Percentiles rank a stretch among this genome's conserved stretches.
phyloP scores from a whole-genome alignment of 2,113 vertebrate genomes.

The Anhinga anhinga region DNA sequence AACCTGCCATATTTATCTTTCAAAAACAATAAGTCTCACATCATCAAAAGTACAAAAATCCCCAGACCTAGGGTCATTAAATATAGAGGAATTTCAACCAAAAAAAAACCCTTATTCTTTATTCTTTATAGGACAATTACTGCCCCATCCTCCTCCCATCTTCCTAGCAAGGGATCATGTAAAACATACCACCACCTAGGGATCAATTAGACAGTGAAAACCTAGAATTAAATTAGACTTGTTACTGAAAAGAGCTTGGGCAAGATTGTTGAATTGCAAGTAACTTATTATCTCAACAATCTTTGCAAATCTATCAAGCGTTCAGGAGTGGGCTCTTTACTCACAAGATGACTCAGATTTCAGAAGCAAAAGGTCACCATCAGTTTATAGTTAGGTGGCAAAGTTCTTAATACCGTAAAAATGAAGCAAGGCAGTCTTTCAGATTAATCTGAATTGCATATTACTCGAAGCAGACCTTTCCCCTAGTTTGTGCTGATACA shows the following conservation, averaged over 20 bases:
- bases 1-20: constrained; percentile 40
- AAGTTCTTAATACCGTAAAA: constrained; percentile 25
- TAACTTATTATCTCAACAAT: constrained; percentile 23
- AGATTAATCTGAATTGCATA: constrained; percentile 35
- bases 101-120: not conserved
- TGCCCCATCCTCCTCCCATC: not conserved
- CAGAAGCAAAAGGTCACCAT: constrained; percentile 30
- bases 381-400: constrained; percentile 20
- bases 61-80: constrained; percentile 24
- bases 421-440: constrained; percentile 11
- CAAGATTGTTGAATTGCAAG: constrained; percentile 38
- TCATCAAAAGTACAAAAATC: constrained; percentile 44
- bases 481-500: not conserved
- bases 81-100: constrained; percentile 13
- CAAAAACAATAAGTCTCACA: constrained; percentile 28
- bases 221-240: constrained; percentile 54
- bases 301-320: constrained; percentile 22
- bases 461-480: constrained; percentile 17
- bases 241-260: constrained; percentile 23
- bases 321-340: constrained; percentile 29
- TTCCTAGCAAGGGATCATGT: constrained; percentile 29
- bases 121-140: constrained; percentile 29
- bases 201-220: constrained; percentile 57
- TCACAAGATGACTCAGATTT: constrained; percentile 37
- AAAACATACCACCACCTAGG: constrained; percentile 51